Base-by-base conservation (phyloP, 2,113 vertebrate genomes). In the Dendrocopos noguchii region DNA sequence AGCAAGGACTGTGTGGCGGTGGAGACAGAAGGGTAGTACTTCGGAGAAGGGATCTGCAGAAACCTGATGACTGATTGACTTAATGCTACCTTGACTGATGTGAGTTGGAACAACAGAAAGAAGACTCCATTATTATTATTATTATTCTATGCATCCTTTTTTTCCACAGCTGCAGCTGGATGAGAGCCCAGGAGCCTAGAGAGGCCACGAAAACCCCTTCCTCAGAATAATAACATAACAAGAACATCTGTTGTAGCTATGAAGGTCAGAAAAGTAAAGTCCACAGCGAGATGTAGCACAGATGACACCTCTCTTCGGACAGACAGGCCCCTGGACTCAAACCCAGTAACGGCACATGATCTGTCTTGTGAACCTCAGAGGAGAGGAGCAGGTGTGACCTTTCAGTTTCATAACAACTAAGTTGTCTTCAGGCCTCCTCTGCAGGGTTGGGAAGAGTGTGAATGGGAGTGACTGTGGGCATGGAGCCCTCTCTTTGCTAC, bases 101-200 rank as follows among this genome's bases (percentile, higher is more conserved):
- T 93, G 94, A 95, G 42, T 92, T 91, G 90, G 82, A 96, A 95
- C 0, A 39, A 87, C 92, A 96, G 83, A 77, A 96, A 80, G 91
- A 95, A 96, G 80, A 90, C 94, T 94, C 84, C 84, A 72, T 87
- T 95, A 55, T 55, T 55, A 28, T 16, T 56, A 56, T 88, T 95
- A 92, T 96, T 97, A 91, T 96, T 95, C 92, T 97, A 90, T 75
- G 36, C 66, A 90, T 94, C 78, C 89, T 92, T 91, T 92, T 91
- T 96, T 95, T 95, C 94, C 77, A 95, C 84, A 95, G 81, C 76
- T 97, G 92, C 70, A 84, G 84, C 84, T 97, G 95, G 80, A 95
- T 79, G 42, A 74, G 36, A 91, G 93, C 91, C 94, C 68, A 4
- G 71, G 80, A 92, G 75, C 68, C 59, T 70, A 92, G 56, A 94